phyloP scores from a whole-genome alignment of 2,888 invertebrate genomes.

The Boloria selene region DNA sequence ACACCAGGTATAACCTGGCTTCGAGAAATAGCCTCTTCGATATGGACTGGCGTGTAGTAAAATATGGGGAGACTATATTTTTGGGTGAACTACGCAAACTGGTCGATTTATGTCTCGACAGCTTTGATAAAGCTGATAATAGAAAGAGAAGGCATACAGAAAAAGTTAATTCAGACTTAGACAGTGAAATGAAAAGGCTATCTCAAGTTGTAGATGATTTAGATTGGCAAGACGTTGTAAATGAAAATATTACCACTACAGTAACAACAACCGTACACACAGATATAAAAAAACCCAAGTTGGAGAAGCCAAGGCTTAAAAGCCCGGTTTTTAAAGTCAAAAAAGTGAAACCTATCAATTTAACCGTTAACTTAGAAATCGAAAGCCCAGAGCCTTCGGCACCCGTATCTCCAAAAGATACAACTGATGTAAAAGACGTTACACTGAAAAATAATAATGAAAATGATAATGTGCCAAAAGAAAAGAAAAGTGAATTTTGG shows the following conservation, averaged over 20 bases:
- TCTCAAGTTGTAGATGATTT: slow-evolving; percentile 73
- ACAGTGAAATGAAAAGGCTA: slow-evolving; percentile 72
- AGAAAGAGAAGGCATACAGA: slow-evolving; percentile 58
- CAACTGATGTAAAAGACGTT: slow-evolving; percentile 18
- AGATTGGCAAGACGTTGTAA: slow-evolving; percentile 56
- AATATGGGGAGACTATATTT: slow-evolving; percentile 76
- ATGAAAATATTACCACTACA: slow-evolving; percentile 50
- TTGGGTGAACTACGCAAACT: slow-evolving; percentile 72
- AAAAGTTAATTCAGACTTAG: slow-evolving; percentile 65
- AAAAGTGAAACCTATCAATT: slow-evolving; percentile 65
- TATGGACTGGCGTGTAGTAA: slow-evolving; percentile 77
- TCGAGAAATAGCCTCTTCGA: slow-evolving; percentile 69
- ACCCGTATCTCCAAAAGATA: slow-evolving; percentile 30
- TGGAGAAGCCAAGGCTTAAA: slow-evolving; percentile 54
- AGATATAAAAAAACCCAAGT: slow-evolving; percentile 46
- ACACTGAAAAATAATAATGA: slow-evolving; percentile 21
- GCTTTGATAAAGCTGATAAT: slow-evolving; percentile 56
- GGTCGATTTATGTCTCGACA: slow-evolving; percentile 62
- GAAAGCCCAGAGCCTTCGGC: slow-evolving; percentile 42
- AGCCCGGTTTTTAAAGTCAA: slow-evolving; percentile 69
- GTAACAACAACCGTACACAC: slow-evolving; percentile 46
- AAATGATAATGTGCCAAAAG: slow-evolving; percentile 19
- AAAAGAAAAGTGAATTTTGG: slow-evolving; percentile 60
- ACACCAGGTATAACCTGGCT: slow-evolving; percentile 67
- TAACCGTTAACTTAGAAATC: slow-evolving; percentile 55